phyloP scores from a whole-genome alignment of 2,113 vertebrate genomes.

The Isurus oxyrinchus region DNA sequence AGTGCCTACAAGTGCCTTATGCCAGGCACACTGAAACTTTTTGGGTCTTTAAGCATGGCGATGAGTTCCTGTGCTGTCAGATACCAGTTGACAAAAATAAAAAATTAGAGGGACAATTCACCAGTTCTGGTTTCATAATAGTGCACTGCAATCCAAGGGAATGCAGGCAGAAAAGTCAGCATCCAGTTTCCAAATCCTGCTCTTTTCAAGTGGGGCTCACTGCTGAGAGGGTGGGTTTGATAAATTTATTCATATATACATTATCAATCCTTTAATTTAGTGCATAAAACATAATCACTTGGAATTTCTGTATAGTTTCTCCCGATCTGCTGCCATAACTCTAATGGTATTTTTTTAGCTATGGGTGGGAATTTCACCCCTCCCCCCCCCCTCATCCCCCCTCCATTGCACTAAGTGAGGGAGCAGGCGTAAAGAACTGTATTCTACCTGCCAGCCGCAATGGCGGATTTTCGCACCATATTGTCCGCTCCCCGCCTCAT shows the following conservation, averaged over 20 bases:
- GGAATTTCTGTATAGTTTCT: background rate
- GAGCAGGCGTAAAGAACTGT: too few species aligned
- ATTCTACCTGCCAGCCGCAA: too few species aligned
- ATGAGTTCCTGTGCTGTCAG: background rate
- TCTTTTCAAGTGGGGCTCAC: background rate
- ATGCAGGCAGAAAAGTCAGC: background rate
- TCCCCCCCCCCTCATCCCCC: too few species aligned
- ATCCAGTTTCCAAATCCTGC: background rate
- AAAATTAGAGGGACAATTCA: background rate
- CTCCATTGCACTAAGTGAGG: too few species aligned
- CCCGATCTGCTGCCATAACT: too few species aligned
- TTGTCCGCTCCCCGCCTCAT: too few species aligned
- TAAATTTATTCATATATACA: background rate
- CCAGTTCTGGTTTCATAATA: background rate
- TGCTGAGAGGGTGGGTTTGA: background rate
- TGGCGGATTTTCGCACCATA: too few species aligned
- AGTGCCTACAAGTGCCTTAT: too few species aligned
- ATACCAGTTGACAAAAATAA: background rate
- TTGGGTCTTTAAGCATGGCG: background rate
- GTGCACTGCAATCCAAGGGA: background rate
- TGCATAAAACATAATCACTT: background rate
- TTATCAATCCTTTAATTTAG: background rate
- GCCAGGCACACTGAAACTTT: background rate
- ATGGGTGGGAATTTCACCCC: too few species aligned
- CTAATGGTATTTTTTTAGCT: too few species aligned